These are phyloP conservation scores for Arizona elegans DNA, from an alignment of 2,113 vertebrate species.

Conservation along the genomic window DNA sequence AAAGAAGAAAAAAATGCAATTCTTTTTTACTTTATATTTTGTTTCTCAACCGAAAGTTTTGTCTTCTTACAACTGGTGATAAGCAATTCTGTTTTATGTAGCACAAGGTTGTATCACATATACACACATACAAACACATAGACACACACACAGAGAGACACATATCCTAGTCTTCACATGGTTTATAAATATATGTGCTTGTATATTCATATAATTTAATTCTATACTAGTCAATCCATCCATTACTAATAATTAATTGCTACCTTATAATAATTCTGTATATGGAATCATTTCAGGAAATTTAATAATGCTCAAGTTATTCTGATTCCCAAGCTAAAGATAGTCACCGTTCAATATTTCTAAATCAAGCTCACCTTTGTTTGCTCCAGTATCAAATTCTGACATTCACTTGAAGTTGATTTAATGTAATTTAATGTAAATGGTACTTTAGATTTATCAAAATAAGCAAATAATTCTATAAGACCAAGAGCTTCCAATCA, in stretches of 20 bases:
- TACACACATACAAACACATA: no score
- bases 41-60: neutral
- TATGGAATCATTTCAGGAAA: neutral
- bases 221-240: neutral
- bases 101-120: neutral
- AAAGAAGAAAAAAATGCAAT: neutral
- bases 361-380: neutral
- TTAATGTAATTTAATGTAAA: neutral
- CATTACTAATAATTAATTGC: neutral
- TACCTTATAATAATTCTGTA: neutral
- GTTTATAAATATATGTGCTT: neutral
- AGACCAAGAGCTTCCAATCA: constrained; percentile 1
- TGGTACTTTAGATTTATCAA: neutral
- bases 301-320: neutral
- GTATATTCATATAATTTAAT: neutral
- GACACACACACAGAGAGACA: no score
- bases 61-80: neutral
- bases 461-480: neutral
- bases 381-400: neutral
- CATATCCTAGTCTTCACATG: neutral
- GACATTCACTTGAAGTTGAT: neutral
- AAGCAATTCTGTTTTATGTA: neutral
- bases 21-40: neutral
- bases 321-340: no score
- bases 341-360: neutral